Base-by-base conservation (phyloP, 2,797 vertebrate species). In the Tapera naevia region DNA sequence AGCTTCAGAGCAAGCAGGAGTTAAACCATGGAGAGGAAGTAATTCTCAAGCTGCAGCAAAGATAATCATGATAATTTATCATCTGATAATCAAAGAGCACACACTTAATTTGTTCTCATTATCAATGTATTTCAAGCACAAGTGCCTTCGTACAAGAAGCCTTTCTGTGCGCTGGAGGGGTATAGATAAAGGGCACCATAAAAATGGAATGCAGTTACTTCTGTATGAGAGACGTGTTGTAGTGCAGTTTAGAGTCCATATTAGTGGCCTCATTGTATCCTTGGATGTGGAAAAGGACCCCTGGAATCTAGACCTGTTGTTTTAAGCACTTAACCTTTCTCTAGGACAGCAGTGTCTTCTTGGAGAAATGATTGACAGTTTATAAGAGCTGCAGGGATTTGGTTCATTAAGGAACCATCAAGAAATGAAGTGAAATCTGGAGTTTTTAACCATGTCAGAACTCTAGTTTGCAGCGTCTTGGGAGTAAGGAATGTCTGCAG, bases 21-120 rank as follows among this genome's bases (percentile, higher is more conserved):
- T 96, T 96, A 96, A 96, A 91, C 50, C 21, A 56, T 81, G 51
- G 64, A 94, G 86, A 96, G 95, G 95, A 96, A 95, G 95, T 91
- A 94, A 79, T 94, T 96, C 95, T 93, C 70, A 90, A 91, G 65
- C 83, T 95, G 89, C 86, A 86, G 95, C 90, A 74, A 95, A 91
- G 90, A 88, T 96, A 96, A 96, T 96, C 94, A 96, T 87, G 90
- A 53, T 96, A 95, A 96, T 96, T 96, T 96, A 96, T 95, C 94
- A 95, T 94, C 90, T 90, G 93, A 95, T 96, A 95, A 96, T 96
- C 95, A 96, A 95, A 96, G 88, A 96, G 90, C 95, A 96, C 80
- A 85, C 96, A 93, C 95, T 96, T 96, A 95, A 96, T 96, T 96
- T 74, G 74, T 96, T 91, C 96, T 96, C 95, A 96, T 96, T 96